phyloP scores from a whole-genome alignment of 2,888 invertebrate genomes.

The Luperina testacea region DNA sequence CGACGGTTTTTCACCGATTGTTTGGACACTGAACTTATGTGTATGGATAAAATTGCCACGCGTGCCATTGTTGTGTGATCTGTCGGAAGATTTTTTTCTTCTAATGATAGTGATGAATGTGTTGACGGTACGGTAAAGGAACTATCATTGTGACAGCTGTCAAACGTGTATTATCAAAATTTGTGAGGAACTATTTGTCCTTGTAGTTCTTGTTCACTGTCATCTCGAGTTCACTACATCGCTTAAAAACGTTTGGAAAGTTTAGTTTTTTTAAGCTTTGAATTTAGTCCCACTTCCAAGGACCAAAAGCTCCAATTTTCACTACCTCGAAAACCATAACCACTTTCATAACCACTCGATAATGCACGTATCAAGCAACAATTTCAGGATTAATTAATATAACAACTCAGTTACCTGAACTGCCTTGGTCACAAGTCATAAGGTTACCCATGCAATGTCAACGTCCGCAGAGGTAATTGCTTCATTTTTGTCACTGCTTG shows the following conservation, averaged over 20 bases:
- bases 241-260: not conserved
- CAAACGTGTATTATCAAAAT: not conserved
- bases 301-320: not conserved
- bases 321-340: not conserved
- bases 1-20: slow-evolving; percentile 83
- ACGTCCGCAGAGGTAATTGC: slow-evolving; percentile 64
- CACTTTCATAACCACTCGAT: not conserved
- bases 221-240: not conserved
- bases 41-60: slow-evolving; percentile 66
- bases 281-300: not conserved
- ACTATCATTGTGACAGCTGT: slow-evolving; percentile 32
- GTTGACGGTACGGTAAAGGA: slow-evolving; percentile 36
- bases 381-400: slow-evolving; percentile 5
- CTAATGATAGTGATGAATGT: slow-evolving; percentile 46
- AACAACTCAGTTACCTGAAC: slow-evolving; percentile 2
- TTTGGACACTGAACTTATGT: slow-evolving; percentile 80
- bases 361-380: not conserved
- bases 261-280: not conserved
- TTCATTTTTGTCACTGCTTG: slow-evolving; percentile 70
- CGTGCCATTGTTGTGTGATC: slow-evolving; percentile 70
- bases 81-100: slow-evolving; percentile 75
- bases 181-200: not conserved
- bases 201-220: not conserved
- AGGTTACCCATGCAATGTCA: slow-evolving; percentile 63
- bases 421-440: slow-evolving; percentile 44